These are phyloP conservation scores for Ligdia adustata DNA, from an alignment of 2,888 invertebrate genomes.

Conservation along the genomic window DNA sequence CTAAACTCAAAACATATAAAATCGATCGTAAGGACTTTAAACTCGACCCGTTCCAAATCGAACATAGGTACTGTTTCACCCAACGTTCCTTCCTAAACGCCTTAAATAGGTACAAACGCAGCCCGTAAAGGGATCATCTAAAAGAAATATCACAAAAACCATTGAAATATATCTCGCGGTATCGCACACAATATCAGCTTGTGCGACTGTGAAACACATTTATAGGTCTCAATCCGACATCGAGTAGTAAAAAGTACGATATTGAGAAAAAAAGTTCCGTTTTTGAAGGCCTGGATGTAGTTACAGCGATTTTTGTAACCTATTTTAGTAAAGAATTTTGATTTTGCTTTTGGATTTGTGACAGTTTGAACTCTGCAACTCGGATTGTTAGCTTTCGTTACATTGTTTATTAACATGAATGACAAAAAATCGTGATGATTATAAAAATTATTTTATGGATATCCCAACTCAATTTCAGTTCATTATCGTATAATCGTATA, in stretches of 20 bases:
- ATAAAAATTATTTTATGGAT: no score
- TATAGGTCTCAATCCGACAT: conserved; percentile 40
- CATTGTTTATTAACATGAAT: no score
- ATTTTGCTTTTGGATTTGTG: no score
- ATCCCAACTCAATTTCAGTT: no score
- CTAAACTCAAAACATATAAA: no score
- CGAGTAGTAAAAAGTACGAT: conserved; percentile 35
- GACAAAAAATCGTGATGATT: no score
- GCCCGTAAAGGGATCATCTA: conserved; percentile 14
- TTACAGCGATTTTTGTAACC: background rate
- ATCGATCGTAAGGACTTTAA: no score
- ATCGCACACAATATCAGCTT: conserved; percentile 43
- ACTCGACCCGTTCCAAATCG: background rate
- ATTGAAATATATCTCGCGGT: conserved; percentile 31
- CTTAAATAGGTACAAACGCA: background rate
- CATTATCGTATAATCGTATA: no score
- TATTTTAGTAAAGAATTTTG: no score
- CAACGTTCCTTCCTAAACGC: conserved; percentile 6
- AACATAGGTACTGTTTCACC: conserved; percentile 1
- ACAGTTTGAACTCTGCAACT: no score
- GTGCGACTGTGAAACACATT: conserved; percentile 45
- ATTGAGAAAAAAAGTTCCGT: conserved; percentile 25
- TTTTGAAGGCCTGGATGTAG: background rate
- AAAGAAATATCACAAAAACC: conserved; percentile 32
- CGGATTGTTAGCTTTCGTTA: no score